phyloP scores from a whole-genome alignment of 2,888 invertebrate genomes.

The Tipula helvola region DNA sequence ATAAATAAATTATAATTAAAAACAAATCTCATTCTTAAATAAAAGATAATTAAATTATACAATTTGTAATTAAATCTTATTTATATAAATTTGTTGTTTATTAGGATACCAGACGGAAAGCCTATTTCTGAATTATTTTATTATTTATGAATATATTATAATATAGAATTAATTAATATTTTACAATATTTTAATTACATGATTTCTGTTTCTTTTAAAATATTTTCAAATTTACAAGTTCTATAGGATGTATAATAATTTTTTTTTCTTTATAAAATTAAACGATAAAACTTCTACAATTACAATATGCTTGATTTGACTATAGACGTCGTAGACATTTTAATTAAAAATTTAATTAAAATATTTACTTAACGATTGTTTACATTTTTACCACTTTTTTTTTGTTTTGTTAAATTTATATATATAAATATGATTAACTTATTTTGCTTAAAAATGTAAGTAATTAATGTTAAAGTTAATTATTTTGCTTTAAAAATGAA shows the following conservation, averaged over 20 bases:
- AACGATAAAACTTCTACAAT: background rate
- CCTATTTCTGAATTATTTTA: background rate
- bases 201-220: background rate
- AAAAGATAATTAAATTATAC: background rate
- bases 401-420: background rate
- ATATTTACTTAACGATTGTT: background rate
- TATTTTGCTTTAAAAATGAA: background rate
- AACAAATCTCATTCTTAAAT: background rate
- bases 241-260: background rate
- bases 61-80: background rate
- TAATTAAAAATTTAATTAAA: constrained; percentile 4
- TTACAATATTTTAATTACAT: background rate
- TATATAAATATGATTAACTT: background rate
- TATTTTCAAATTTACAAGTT: background rate
- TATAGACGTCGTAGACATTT: background rate
- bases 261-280: background rate
- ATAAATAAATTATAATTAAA: background rate
- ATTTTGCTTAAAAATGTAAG: background rate
- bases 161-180: background rate
- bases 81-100: background rate
- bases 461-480: background rate
- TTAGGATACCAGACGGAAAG: background rate
- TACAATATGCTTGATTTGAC: background rate
- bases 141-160: background rate
- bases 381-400: background rate